phyloP scores from a whole-genome alignment of 2,888 invertebrate species.

The Julus scanicus region DNA sequence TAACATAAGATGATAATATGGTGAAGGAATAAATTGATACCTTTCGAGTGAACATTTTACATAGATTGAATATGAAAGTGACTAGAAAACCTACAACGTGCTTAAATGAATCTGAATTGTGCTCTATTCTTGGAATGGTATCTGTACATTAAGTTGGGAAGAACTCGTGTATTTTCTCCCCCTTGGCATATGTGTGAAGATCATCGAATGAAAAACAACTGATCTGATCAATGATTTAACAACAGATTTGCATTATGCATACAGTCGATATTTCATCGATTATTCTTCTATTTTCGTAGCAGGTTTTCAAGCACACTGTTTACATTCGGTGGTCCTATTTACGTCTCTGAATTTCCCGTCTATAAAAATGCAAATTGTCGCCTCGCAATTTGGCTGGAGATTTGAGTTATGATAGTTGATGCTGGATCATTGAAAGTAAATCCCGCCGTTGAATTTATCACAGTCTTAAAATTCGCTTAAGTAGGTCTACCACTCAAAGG shows the following conservation, averaged over 20 bases:
- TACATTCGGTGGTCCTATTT: constrained; percentile 6
- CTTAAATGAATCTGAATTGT: no score
- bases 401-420: not conserved
- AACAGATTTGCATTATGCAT: not conserved
- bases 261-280: constrained; percentile 43
- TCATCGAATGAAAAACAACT: not conserved
- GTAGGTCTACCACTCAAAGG: constrained; percentile 24
- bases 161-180: no score
- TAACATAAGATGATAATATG: no score
- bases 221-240: constrained; percentile 40
- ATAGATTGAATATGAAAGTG: no score
- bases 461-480: not conserved
- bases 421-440: not conserved
- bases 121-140: no score
- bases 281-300: not conserved
- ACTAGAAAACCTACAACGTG: no score
- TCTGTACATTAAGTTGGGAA: no score
- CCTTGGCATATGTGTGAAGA: not conserved
- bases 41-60: no score
- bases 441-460: not conserved
- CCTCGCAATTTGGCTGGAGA: not conserved
- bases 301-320: not conserved
- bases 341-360: not conserved
- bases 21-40: no score
- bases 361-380: not conserved